Conservation (phyloP, 2,888 invertebrate genomes). For the Strigamia maritima region DNA sequence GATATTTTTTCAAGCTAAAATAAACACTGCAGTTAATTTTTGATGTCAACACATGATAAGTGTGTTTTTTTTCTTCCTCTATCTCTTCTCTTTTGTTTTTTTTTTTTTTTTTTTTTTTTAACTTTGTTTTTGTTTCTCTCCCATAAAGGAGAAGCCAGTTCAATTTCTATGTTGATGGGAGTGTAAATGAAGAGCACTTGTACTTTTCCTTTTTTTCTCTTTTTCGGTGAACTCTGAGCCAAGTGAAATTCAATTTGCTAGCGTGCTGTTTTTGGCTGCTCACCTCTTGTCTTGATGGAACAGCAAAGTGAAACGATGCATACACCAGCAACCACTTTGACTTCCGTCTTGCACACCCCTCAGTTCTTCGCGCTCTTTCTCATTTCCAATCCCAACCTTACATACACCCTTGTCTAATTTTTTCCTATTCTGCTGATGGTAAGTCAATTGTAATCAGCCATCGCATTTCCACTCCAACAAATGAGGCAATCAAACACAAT, state of each 20-base stretch:
- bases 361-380: neutral
- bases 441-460: neutral
- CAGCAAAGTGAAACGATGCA: slow-evolving; percentile 28
- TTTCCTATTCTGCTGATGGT: neutral
- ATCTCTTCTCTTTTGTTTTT: neutral
- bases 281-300: slow-evolving; percentile 15
- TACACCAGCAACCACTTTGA: slow-evolving; percentile 15
- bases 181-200: slow-evolving; percentile 10
- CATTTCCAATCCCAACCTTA: neutral
- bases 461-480: neutral
- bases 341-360: neutral
- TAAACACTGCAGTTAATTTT: neutral
- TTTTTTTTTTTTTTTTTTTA: neutral
- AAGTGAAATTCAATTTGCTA: slow-evolving; percentile 15
- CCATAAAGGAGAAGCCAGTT: neutral
- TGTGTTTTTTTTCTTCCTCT: neutral
- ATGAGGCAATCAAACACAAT: slow-evolving; percentile 10
- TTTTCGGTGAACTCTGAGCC: neutral
- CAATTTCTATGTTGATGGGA: slow-evolving; percentile 5
- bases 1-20: neutral
- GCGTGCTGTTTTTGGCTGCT: slow-evolving; percentile 10
- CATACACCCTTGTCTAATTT: slow-evolving; percentile 13
- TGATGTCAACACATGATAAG: neutral
- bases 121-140: neutral
- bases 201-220: neutral